These are phyloP conservation scores for Florisuga fusca DNA, from an alignment of 2,797 vertebrate species.

Conservation along the genomic window DNA sequence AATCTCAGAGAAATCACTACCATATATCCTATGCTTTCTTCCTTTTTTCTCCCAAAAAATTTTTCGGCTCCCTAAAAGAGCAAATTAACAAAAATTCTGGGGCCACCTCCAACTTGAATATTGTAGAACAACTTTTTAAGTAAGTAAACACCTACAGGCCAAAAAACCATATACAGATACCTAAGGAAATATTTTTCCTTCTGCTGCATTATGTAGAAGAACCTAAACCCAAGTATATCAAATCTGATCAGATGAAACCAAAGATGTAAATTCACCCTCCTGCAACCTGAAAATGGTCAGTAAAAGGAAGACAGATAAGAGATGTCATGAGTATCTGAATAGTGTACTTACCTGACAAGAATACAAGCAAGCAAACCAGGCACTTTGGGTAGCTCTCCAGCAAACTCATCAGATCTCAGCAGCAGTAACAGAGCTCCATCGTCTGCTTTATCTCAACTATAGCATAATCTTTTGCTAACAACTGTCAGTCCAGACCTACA, in stretches of 20 bases:
- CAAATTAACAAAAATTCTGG: neutral
- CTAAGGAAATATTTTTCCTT: neutral
- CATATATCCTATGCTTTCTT: neutral
- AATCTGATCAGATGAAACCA: neutral
- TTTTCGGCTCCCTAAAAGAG: neutral
- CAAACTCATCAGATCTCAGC: neutral
- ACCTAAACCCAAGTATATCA: neutral
- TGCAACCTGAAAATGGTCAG: neutral
- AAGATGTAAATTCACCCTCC: neutral
- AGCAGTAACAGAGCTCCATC: neutral
- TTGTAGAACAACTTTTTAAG: neutral
- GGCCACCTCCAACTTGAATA: neutral
- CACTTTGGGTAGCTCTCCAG: neutral
- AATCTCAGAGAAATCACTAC: neutral
- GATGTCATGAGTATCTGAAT: neutral
- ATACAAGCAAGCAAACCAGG: neutral
- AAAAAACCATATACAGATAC: neutral
- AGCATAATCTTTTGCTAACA: neutral
- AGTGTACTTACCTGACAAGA: accelerated
- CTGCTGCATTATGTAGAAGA: neutral
- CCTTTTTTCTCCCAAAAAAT: neutral
- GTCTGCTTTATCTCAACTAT: neutral
- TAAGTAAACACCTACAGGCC: neutral
- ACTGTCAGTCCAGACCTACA: neutral
- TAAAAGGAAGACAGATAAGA: neutral